Base-by-base conservation (phyloP, 2,888 invertebrate species). In the Nomada fucata region DNA sequence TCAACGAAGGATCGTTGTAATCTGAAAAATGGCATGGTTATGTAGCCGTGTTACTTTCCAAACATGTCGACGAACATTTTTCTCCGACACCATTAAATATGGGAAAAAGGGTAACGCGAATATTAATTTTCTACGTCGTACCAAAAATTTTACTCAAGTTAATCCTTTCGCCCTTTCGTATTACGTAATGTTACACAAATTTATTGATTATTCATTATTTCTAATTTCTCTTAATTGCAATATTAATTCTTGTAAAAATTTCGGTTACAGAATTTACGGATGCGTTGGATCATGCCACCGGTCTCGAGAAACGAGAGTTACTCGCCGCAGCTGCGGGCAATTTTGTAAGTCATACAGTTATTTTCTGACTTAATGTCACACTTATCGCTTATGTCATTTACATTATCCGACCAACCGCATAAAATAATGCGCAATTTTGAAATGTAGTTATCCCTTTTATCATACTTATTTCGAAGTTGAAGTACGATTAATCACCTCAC, bases 211-310 rank as follows among this genome's bases (percentile, higher is more conserved):
- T 36, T 18, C 20, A 69, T n/a, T 9, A 55, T 73, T 73, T 13
- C 44, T 61, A n/a, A 61, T 15, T 72, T 36, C n/a, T 11, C 26
- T 29, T 67, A 36, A 64, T 1, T 5, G n/a, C 3, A 26, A 42
- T 47, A 20, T 2, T 9, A 4, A 15, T 10, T 52, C 18, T 44
- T 44, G 4, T 11, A 20, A 13, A 42, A 55, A 23, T 23, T 68
- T n/a, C 4, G n/a, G 5, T 71, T 36, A 11, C 20, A 84, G 83
- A 18, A 1, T 50, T 93, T 91, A 13, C 97, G 65, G 98, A 98
- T 92, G 97, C 98, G 44, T 87, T 98, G 91, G 99, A 99, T 92
- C 98, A 98, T 93, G 97, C 98, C 36, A 98, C 98, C 47, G 99
- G 99, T 90, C 93, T 98, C 87, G 98, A 99, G 93, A 97, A 98